Base-by-base conservation (phyloP, 2,113 vertebrate species). In the Miniopterus natalensis region DNA sequence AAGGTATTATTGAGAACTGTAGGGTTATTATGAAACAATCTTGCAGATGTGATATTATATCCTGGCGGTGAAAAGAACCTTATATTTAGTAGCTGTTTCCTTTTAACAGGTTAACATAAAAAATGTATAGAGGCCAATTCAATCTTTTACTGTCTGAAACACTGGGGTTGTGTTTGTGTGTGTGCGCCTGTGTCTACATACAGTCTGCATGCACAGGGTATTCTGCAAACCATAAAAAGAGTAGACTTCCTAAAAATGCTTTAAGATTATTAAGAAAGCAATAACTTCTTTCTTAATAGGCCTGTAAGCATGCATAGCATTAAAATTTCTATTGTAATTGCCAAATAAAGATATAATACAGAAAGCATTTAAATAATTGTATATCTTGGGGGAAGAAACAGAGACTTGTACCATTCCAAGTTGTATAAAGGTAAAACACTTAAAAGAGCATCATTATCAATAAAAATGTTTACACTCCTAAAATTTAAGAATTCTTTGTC, bases 241-340 rank as follows among this genome's bases (percentile, higher is more conserved):
- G n/a, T 75, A 74, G 83, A 91, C 84, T 83, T 91, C n/a, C n/a
- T 94, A 95, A 95, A 97, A 97, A 95, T 74, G 89, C 81, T n/a
- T 97, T 36, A 94, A 74, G 93, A 92, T 94, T 94, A 94, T 71
- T 77, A 31, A 78, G 57, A 92, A 92, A 81, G 88, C 78, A 96
- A 77, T 95, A 98, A 97, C 13, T 87, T 95, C 59, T 98, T 74
- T 97, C 40, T 94, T 97, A 97, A 95, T 77, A 97, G 97, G 95
- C 65, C 94, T 91, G 23, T 84, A 96, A 88, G 70, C 42, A 79
- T 83, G 70, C n/a, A 81, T 42, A 95, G 92, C 59, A 79, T 90
- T 92, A 97, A 88, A 97, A 97, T 86, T 94, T 93, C 92, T 87
- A 88, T 84, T 95, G 36, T 66, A 97, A 96, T 68, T 96, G 96